Percentiles rank a stretch among this genome's conserved stretches.
phyloP scores from a whole-genome alignment of 2,888 invertebrate genomes.

The Zaprionus lineosus region DNA sequence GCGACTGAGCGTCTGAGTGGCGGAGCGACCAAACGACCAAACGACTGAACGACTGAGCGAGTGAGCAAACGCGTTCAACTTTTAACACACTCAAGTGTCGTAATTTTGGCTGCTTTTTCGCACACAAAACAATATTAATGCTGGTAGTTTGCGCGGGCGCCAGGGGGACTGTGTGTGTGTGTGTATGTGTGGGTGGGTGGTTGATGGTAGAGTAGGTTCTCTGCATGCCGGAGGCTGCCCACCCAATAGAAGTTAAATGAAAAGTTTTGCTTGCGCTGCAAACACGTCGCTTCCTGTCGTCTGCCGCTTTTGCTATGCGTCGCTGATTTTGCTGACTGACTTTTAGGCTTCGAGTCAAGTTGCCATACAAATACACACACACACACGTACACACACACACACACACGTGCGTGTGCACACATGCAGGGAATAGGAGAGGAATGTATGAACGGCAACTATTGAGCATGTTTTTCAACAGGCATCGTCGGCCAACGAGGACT shows the following conservation, averaged over 20 bases:
- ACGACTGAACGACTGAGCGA: constrained; percentile 6
- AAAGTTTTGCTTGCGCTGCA: constrained; percentile 79
- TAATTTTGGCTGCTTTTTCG: constrained; percentile 79
- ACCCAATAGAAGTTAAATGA: constrained; percentile 75
- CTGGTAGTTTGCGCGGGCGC: constrained; percentile 60
- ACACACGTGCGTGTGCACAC: constrained; percentile 42
- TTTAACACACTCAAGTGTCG: constrained; percentile 80
- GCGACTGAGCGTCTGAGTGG: constrained; percentile 54
- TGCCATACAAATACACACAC: constrained; percentile 24
- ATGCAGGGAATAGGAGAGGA: constrained; percentile 54
- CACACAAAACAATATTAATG: constrained; percentile 79
- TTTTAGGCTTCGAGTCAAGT: constrained; percentile 73
- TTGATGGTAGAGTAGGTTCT: constrained; percentile 1
- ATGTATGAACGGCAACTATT: constrained; percentile 50
- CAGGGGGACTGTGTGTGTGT: not conserved
- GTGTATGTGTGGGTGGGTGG: constrained; percentile 13
- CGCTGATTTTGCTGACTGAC: constrained; percentile 75
- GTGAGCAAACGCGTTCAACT: constrained; percentile 61
- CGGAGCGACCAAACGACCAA: constrained; percentile 19
- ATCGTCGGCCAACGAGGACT: constrained; percentile 42
- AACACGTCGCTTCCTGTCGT: constrained; percentile 78
- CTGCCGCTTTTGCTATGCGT: constrained; percentile 70
- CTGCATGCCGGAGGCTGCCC: constrained; percentile 24
- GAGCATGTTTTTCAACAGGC: constrained; percentile 71
- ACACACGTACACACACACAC: constrained; percentile 11